These are phyloP conservation scores for Eupsittula cactorum DNA, from an alignment of 2,113 vertebrate species.

Conservation along the genomic window DNA sequence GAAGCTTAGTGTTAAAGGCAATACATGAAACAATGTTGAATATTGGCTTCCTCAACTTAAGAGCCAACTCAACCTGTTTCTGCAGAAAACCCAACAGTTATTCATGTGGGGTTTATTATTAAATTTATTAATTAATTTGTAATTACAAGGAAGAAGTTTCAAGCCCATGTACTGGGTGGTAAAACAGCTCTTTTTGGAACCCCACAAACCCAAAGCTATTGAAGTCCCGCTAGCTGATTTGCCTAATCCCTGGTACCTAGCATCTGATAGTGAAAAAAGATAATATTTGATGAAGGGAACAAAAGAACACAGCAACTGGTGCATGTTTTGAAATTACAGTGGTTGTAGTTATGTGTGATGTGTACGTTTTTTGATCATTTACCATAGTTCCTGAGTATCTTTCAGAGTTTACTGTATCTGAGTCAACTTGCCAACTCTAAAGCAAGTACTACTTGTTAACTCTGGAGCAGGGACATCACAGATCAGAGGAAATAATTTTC, in stretches of 20 bases:
- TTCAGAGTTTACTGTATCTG: conserved; percentile 71
- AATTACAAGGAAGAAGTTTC: background rate
- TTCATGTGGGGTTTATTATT: background rate
- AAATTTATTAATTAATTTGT: background rate
- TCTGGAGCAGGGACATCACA: background rate
- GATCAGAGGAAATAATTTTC: background rate
- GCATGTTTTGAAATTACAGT: background rate
- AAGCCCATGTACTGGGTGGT: background rate
- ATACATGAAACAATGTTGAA: background rate
- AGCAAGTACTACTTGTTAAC: background rate
- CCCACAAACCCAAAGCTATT: background rate
- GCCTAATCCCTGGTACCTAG: background rate
- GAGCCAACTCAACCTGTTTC: conserved; percentile 58
- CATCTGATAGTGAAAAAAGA: background rate
- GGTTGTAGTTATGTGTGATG: background rate
- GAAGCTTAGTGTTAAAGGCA: background rate
- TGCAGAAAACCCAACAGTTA: conserved; percentile 66
- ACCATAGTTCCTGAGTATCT: conserved; percentile 76
- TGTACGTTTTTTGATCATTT: background rate
- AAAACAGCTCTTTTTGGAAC: background rate
- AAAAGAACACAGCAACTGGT: background rate
- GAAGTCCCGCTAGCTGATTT: background rate
- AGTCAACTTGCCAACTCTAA: conserved; percentile 59
- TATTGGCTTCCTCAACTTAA: conserved; percentile 66
- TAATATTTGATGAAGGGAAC: background rate